Conservation (phyloP, 2,797 vertebrate genomes). For the Antrozous pallidus region DNA sequence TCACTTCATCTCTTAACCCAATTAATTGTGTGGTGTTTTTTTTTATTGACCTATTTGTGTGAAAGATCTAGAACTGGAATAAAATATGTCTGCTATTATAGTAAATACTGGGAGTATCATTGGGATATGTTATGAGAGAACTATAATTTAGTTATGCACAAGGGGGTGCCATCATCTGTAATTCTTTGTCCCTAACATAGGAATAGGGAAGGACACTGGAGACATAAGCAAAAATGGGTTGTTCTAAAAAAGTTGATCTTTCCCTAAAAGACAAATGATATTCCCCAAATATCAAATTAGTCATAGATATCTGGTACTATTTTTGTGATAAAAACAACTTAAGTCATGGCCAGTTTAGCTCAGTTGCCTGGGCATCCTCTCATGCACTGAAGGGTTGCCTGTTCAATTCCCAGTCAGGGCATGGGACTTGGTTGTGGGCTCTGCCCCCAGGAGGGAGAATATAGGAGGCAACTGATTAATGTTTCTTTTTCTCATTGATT, state of each 20-base stretch:
- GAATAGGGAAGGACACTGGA: not conserved
- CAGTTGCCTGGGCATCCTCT: too few relatives aligned
- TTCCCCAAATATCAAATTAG: not conserved
- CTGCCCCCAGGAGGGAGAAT: too few relatives aligned
- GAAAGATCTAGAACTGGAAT: not conserved
- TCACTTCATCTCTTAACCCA: not conserved
- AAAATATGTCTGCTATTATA: not conserved
- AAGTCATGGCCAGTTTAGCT: too few relatives aligned
- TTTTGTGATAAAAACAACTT: not conserved
- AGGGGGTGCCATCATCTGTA: not conserved
- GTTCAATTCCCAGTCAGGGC: too few relatives aligned
- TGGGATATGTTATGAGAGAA: not conserved
- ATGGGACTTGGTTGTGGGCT: too few relatives aligned
- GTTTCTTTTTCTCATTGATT: too few relatives aligned
- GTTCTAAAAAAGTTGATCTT: not conserved
- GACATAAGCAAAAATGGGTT: not conserved
- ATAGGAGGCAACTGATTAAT: too few relatives aligned
- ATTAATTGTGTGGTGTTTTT: not conserved
- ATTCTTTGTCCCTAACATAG: not conserved
- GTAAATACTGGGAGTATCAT: not conserved
- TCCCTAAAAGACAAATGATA: not conserved
- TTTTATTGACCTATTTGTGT: not conserved
- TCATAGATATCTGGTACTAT: not conserved
- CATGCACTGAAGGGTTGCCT: too few relatives aligned
- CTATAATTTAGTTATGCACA: not conserved